Conservation (phyloP, 2,888 invertebrate species). For the Glomeris marginata region DNA sequence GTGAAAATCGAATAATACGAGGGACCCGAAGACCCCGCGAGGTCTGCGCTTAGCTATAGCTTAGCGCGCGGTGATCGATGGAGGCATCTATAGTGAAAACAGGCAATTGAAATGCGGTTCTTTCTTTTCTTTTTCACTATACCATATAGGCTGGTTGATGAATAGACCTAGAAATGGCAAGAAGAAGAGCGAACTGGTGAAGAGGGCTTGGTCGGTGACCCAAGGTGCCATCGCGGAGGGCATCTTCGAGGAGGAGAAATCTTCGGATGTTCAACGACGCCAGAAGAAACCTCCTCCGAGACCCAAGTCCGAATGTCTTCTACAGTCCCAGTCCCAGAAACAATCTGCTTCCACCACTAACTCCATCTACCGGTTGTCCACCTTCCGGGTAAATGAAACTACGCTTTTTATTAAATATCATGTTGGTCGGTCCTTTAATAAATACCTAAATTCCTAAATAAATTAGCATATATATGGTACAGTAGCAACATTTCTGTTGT, state of each 20-base stretch:
- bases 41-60: too few relatives aligned
- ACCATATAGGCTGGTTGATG: background rate
- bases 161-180: background rate
- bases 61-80: background rate
- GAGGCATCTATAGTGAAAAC: background rate
- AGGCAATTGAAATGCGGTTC: background rate
- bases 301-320: conserved; percentile 89
- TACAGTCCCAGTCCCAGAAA: conserved; percentile 46
- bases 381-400: conserved; percentile 72
- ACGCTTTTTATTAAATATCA: background rate
- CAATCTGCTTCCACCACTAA: conserved; percentile 46
- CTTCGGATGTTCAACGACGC: conserved; percentile 39
- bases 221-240: conserved; percentile 13
- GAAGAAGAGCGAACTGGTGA: background rate
- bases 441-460: too few relatives aligned
- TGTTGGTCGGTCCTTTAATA: background rate
- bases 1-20: too few relatives aligned
- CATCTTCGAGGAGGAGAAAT: conserved; percentile 18
- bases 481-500: too few relatives aligned
- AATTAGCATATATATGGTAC: too few relatives aligned
- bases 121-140: background rate
- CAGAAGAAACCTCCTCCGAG: conserved; percentile 72
- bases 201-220: conserved; percentile 1
- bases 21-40: too few relatives aligned
- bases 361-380: conserved; percentile 70